Percentiles rank a stretch among this genome's conserved stretches.
Evolutionary conservation across 1,140 invertebrate genomes (phyloP).

Genomic region (Drosophila orena): DNA sequence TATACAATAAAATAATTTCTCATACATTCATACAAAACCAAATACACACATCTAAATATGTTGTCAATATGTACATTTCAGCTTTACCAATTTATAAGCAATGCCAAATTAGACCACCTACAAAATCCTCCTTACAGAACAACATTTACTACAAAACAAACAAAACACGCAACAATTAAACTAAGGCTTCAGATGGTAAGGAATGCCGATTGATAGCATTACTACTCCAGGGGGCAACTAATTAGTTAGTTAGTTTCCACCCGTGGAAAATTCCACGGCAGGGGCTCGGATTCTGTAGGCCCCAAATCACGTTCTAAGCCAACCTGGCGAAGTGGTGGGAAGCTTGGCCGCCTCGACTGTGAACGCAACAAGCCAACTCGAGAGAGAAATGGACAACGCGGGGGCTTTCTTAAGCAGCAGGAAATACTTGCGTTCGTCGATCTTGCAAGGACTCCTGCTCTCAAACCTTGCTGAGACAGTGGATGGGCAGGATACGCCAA

Average conservation of each 20-base stretch:
- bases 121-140: too few relatives aligned
- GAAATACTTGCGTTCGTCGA: neutral
- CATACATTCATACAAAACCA: too few relatives aligned
- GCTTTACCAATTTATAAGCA: too few relatives aligned
- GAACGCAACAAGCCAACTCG: neutral
- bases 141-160: too few relatives aligned
- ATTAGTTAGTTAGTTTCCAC: neutral
- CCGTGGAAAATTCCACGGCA: neutral
- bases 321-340: neutral
- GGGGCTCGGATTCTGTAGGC: neutral
- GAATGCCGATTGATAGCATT: neutral
- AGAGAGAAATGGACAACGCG: neutral
- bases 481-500: too few relatives aligned
- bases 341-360: neutral
- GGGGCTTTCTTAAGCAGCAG: neutral
- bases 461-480: too few relatives aligned
- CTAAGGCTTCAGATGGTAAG: too few relatives aligned
- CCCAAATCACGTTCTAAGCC: neutral
- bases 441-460: neutral
- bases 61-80: too few relatives aligned
- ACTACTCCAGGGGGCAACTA: constrained; percentile 1
- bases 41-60: too few relatives aligned
- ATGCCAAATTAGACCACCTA: too few relatives aligned
- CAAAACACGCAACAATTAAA: too few relatives aligned
- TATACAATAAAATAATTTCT: too few relatives aligned